Base-by-base conservation (phyloP, 1,140 invertebrate genomes). In the Neelides sp. region DNA sequence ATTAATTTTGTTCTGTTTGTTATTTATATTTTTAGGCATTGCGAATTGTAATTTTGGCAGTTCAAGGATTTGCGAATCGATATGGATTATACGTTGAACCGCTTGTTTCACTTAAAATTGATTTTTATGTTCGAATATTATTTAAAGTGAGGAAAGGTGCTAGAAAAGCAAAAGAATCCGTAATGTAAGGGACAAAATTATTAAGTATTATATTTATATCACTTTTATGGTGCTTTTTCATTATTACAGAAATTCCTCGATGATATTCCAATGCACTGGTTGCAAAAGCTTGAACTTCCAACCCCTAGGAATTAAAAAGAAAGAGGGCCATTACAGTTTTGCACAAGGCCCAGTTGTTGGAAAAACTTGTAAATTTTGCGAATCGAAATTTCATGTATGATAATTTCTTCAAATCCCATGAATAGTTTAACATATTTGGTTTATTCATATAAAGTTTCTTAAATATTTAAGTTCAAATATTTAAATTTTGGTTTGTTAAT, bases 91-190 rank as follows among this genome's bases (percentile, higher is more conserved):
- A 93, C 63, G 96, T 96, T 58, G 76, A 79, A 44, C 96, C 96
- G 0, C 58, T 98, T 4, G 62, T 98, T 1, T 91, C 85, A 20
- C 65, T 99, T 41, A 95, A 91, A 49, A 86, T 83, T 3, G 96
- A 99, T 69, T 99, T 99, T 71, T 99, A 99, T 67, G 79, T 98
- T 22, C 71, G 96, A 56, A 79, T 98, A 4, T 96, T 98, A 73
- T 87, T 98, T 1, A 76, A 78, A 63, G 70, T 99, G 2, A 79
- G 75, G 45, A 77, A 79, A 0, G 80, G 90, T 40, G 82, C 85
- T 54, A 68, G 74, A 12, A 79, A 81, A 59, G 92, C 88, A 55
- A 98, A 97, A 71, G 72, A 78, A 61, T 80, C 81, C 49, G 80
- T 78, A 22, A 85, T 75, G 80, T 84, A 63, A 67, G 62, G 55